Conservation (phyloP, 2,113 vertebrate species). For the Thymallus thymallus region DNA sequence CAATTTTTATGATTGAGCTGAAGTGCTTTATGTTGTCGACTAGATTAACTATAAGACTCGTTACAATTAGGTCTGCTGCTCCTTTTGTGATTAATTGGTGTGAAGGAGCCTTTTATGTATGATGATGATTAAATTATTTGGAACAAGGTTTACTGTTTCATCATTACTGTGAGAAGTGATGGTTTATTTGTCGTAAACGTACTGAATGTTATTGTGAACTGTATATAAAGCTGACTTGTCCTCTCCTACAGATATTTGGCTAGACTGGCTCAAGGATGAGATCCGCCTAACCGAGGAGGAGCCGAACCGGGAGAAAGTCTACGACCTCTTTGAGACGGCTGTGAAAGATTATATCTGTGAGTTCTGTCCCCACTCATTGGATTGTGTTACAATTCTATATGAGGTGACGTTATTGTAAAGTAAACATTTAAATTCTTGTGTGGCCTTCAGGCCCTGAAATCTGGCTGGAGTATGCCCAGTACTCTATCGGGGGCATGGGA, state of each 20-base stretch:
- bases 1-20: neutral
- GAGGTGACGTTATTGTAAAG: neutral
- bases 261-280: constrained; percentile 97
- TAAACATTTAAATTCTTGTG: neutral
- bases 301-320: constrained; percentile 83
- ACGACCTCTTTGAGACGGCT: constrained; percentile 90
- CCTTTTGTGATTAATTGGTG: constrained; percentile 27
- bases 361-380: constrained; percentile 46
- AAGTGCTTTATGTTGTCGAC: neutral
- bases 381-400: neutral
- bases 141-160: neutral
- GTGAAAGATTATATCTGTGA: constrained; percentile 95
- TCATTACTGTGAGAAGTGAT: neutral
- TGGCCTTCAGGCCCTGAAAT: constrained; percentile 86
- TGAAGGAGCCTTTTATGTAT: neutral
- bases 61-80: neutral
- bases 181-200: neutral
- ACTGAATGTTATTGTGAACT: neutral
- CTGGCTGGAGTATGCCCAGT: constrained; percentile 97
- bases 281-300: constrained; percentile 83
- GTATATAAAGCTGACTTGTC: constrained; percentile 5
- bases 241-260: constrained; percentile 86
- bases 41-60: neutral
- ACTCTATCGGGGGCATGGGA: constrained; percentile 93
- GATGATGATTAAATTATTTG: neutral